Evolutionary conservation across 2,797 vertebrate species (phyloP), one percentile per base, ranked within the genome.

Genomic region (Poecilia picta): DNA sequence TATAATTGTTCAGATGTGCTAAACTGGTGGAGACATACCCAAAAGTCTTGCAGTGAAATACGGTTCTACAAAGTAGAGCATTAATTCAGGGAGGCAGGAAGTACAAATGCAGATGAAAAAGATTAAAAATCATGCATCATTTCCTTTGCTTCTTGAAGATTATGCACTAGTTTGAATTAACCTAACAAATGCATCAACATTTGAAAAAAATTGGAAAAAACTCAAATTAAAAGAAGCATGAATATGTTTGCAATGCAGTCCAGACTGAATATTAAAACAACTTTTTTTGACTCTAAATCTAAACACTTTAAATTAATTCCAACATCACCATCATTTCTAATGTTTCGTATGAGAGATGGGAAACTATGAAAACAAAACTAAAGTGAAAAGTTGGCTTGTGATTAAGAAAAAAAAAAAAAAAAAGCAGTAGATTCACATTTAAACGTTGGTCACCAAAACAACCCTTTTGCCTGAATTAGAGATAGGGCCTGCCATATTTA

Each of bases 401-500:
- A 43, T 3, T 45, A 11, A 80, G 47, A 55, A 46, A 36, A 23
- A 41, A 76, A 18, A n/a, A 75, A 4, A n/a, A 43, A 25, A 5
- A 70, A 45, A 43, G 2, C 33, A 10, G 11, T 15, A 76, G 39
- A 80, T 73, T 73, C 75, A 46, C 78, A 81, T 72, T 41, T 47
- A 81, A 81, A 79, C 80, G 82, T 1, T 1, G 81, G 81, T 85
- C 78, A 77, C 78, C 75, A 75, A 70, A 72, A 53, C 72, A 81
- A 87, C 55, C 28, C 68, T 57, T 88, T 87, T 78, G 41, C 46
- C 85, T 82, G 72, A 91, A 93, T 92, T 92, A 82, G 66, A 86
- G 83, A 90, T 89, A 91, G 90, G 82, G 84, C 83, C 83, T 89
- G 89, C 85, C 88, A 89, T 86, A 84, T 92, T 92, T 89, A 91